These are phyloP conservation scores for Diadumene lineata DNA, from an alignment of 92 coral and sea anemone genomes.

Conservation along the genomic window DNA sequence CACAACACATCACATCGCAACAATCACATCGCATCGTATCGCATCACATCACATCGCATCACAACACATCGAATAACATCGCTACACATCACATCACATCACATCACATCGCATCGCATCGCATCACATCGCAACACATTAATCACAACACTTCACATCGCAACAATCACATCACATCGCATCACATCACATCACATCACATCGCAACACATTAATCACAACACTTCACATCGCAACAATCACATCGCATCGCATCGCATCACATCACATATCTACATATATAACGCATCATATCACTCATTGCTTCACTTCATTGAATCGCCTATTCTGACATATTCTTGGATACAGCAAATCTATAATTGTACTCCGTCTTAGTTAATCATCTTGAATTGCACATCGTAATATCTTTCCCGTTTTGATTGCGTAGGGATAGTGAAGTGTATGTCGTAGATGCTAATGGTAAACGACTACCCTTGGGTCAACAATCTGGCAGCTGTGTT, in stretches of 20 bases:
- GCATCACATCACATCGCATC: background rate
- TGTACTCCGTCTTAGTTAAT: background rate
- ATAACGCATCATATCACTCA: too few species aligned
- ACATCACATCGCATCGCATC: background rate
- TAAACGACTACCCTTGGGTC: background rate
- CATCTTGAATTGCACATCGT: background rate
- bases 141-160: constrained; percentile 2
- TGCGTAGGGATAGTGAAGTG: background rate
- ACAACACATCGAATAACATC: background rate
- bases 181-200: background rate
- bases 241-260: background rate
- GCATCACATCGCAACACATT: background rate
- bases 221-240: background rate
- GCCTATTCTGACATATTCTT: background rate
- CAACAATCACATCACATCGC: background rate
- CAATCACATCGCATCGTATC: background rate
- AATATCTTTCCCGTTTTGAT: too few species aligned
- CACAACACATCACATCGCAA: background rate
- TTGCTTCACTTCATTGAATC: too few species aligned
- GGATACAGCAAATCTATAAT: background rate
- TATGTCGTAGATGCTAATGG: constrained; percentile 3
- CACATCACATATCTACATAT: background rate
- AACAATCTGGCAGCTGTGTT: background rate
- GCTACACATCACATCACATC: background rate
- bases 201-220: background rate